phyloP scores from a whole-genome alignment of 2,113 vertebrate species.

The Mellivora capensis region DNA sequence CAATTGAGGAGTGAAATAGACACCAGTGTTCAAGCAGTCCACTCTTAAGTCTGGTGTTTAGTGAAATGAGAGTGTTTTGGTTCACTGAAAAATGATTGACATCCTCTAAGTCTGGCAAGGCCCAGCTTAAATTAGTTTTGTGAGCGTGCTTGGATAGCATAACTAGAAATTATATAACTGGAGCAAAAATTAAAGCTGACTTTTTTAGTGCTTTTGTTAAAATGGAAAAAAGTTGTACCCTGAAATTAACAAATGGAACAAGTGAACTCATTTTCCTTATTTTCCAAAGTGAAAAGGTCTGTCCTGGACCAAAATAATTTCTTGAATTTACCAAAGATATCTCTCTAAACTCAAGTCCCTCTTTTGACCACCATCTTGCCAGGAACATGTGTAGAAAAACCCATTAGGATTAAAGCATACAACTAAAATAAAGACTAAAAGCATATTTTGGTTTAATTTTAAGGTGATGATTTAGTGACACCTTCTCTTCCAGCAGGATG shows the following conservation, averaged over 20 bases:
- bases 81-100: background rate
- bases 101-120: background rate
- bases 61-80: background rate
- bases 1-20: background rate
- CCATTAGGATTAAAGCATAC: background rate
- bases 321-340: background rate
- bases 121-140: conserved; percentile 29
- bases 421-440: background rate
- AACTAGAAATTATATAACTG: conserved; percentile 23
- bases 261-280: conserved; percentile 29
- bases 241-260: conserved; percentile 46
- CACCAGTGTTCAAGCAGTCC: background rate
- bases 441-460: background rate
- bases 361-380: background rate
- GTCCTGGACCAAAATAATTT: background rate
- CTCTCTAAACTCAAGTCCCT: background rate
- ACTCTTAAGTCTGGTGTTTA: background rate
- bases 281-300: conserved; percentile 5
- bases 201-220: conserved; percentile 36
- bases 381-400: background rate
- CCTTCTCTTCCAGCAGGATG: background rate
- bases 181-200: conserved; percentile 28
- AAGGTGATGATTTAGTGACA: background rate
- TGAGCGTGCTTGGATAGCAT: background rate
- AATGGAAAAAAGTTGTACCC: background rate